phyloP scores from a whole-genome alignment of 2,113 vertebrate species.

The Aleadryas rufinucha region DNA sequence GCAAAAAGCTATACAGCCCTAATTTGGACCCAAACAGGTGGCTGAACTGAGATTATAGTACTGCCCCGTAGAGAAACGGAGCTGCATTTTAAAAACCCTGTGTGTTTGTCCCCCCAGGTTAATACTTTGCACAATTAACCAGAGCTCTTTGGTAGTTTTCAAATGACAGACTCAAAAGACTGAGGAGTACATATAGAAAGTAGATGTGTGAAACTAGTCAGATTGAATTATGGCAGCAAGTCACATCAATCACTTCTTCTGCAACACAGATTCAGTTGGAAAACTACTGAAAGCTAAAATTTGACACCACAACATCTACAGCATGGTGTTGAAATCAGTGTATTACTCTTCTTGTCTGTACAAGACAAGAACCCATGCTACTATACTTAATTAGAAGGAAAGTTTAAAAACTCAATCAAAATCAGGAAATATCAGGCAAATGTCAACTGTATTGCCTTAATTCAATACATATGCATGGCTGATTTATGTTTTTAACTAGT shows the following conservation, averaged over 20 bases:
- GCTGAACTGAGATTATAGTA: background rate
- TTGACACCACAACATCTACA: background rate
- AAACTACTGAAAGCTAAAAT: background rate
- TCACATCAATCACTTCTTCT: background rate
- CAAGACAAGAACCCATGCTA: background rate
- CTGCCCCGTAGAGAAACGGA: background rate
- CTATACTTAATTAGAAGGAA: background rate
- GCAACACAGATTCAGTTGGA: background rate
- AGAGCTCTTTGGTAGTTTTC: background rate
- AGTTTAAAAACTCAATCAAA: background rate
- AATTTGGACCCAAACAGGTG: background rate
- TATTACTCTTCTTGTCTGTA: background rate
- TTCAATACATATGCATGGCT: background rate
- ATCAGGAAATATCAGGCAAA: constrained; percentile 9
- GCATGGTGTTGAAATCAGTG: background rate
- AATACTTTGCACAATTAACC: background rate
- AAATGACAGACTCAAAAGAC: background rate
- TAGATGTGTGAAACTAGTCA: background rate
- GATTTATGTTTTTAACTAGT: background rate
- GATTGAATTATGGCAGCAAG: background rate
- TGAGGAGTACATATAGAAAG: background rate
- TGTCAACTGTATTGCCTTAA: background rate
- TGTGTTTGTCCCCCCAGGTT: background rate
- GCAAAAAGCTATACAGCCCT: background rate
- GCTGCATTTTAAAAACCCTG: background rate